Base-by-base conservation (phyloP, 2,888 invertebrate species). In the Hofmannophila pseudospretella region DNA sequence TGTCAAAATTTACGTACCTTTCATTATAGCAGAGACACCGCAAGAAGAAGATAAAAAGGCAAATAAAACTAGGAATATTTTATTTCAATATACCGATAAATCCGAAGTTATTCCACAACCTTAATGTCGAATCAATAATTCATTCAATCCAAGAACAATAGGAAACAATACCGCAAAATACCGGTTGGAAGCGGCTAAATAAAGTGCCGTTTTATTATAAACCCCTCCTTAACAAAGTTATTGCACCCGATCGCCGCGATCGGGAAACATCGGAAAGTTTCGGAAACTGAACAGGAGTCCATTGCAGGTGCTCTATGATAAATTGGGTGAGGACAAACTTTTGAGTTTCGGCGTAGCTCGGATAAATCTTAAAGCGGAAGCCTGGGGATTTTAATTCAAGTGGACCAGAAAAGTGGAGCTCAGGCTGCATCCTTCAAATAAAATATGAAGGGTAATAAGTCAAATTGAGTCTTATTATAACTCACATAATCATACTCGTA, bases 221-320 rank as follows among this genome's bases (percentile, higher is more conserved):
- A 35, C 37, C 30, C 36, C 44, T 20, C 32, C 39, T 42, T 36
- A 26, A 39, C 38, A 42, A 53, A 54, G 44, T 51, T 49, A 44
- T 50, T 44, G 45, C 39, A 39, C 30, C 30, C 42, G 44, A 51
- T 49, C 51, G 49, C 45, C 39, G 33, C 36, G 37, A 37, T 49
- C 48, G 45, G 38, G 25, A 38, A 35, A 41, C 42, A 45, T 53
- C 51, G 49, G 43, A 38, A 49, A 49, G 36, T 40, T 44, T 45
- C 41, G 36, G 26, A 32, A 44, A 48, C 39, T 41, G 42, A 14
- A 9, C 11, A 39, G 39, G 42, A 52, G 47, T 55, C 51, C 44
- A 38, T 29, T 51, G 54, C 58, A 58, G 55, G 55, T 55, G 58
- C 45, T 42, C 39, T 32, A 44, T 56, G 55, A 55, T 53, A 58